Percentiles rank a stretch among this genome's conserved stretches.
phyloP scores from a whole-genome alignment of 2,797 vertebrate genomes.

The Rhinatrema bivittatum region DNA sequence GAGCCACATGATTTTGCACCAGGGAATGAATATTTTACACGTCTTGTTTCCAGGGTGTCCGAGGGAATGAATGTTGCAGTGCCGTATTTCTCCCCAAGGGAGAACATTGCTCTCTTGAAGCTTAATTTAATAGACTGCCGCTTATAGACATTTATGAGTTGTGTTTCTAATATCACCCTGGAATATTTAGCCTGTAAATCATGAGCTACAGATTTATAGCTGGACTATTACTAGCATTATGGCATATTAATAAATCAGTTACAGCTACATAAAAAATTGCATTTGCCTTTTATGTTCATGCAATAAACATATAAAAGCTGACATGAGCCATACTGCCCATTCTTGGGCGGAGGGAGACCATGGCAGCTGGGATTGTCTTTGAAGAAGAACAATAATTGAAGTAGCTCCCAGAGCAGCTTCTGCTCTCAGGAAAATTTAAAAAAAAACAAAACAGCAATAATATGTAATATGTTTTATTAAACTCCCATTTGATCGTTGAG shows the following conservation, averaged over 20 bases:
- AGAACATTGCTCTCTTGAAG: constrained; percentile 7
- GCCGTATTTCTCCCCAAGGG: not conserved
- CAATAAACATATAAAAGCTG: constrained; percentile 4
- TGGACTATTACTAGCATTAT: constrained; percentile 35
- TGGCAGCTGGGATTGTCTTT: not conserved
- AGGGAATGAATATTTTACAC: too few relatives aligned
- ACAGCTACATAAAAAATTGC: constrained; percentile 5
- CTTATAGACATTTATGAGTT: constrained; percentile 33
- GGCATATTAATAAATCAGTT: constrained; percentile 45
- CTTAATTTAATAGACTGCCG: constrained; percentile 10
- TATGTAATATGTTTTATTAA: too few relatives aligned
- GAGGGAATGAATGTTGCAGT: constrained; percentile 7
- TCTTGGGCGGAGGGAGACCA: not conserved
- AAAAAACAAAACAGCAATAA: too few relatives aligned
- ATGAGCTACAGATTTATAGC: constrained; percentile 39
- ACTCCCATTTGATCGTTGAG: too few relatives aligned
- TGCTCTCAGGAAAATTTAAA: too few relatives aligned
- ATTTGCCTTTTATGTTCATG: not conserved
- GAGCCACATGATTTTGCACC: too few relatives aligned
- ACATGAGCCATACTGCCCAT: not conserved
- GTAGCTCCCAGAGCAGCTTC: too few relatives aligned
- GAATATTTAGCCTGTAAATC: constrained; percentile 54
- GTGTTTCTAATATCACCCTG: constrained; percentile 44
- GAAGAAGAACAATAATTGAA: too few relatives aligned
- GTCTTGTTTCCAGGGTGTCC: not conserved